A percentile compares a stretch with the other conserved stretches of the same genome.
Conservation (phyloP, 2,888 invertebrate species). For the Blastobasis lacticolella region DNA sequence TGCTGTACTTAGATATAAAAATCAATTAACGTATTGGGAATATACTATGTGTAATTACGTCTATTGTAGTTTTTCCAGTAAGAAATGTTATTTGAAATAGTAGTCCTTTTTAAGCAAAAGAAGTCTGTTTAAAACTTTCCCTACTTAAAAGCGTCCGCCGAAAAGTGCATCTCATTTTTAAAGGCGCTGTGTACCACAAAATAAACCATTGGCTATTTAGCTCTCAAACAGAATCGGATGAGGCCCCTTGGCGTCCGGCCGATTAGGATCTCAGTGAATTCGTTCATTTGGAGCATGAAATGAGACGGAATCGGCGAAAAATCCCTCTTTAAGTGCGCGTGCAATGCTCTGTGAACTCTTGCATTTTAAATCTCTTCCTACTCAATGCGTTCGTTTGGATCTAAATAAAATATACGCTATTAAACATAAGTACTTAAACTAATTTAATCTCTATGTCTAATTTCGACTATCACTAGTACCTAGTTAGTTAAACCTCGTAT, state of each 20-base stretch:
- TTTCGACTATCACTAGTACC: no score
- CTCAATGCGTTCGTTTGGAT: conserved; percentile 4
- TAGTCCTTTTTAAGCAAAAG: no score
- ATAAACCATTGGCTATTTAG: conserved; percentile 56
- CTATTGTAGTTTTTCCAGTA: no score
- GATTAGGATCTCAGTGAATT: conserved; percentile 58
- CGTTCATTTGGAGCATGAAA: conserved; percentile 56
- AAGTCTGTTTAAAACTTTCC: no score
- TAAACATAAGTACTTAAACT: no score
- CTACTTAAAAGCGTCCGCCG: not conserved
- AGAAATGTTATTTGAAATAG: no score
- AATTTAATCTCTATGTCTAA: no score
- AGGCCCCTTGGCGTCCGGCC: conserved; percentile 46
- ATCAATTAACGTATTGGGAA: no score
- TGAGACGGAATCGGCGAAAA: conserved; percentile 41
- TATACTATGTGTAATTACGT: no score
- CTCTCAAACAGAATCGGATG: conserved; percentile 54
- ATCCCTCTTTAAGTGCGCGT: conserved; percentile 21
- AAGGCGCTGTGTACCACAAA: conserved; percentile 44
- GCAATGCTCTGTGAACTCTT: conserved; percentile 9
- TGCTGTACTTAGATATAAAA: no score
- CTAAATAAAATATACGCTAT: no score
- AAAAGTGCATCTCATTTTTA: conserved; percentile 1
- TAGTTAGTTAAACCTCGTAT: no score
- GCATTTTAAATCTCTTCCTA: conserved; percentile 5